These are phyloP conservation scores for Nomada lathburiana DNA, from an alignment of 2,888 invertebrate species.

Conservation along the genomic window DNA sequence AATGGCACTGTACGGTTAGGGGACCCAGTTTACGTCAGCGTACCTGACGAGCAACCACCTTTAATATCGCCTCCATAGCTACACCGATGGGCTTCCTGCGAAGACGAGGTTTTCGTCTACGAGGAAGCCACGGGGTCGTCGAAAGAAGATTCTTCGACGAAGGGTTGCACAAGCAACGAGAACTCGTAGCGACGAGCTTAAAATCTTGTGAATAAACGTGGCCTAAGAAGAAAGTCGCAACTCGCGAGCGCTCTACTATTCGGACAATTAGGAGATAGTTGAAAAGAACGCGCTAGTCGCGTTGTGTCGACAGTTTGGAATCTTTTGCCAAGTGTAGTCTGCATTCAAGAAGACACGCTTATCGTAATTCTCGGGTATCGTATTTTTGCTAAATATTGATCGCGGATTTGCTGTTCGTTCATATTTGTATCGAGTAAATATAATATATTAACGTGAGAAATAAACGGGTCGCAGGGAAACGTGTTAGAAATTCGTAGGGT, in stretches of 20 bases:
- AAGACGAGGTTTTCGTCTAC: constrained; percentile 64
- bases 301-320: background rate
- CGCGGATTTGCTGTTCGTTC: background rate
- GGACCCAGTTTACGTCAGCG: constrained; percentile 85
- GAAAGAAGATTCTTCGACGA: background rate
- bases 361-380: background rate
- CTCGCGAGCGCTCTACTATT: background rate
- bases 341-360: constrained; percentile 4
- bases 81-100: constrained; percentile 81
- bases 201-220: background rate
- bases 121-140: constrained; percentile 2
- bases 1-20: constrained; percentile 84
- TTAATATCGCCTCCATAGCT: constrained; percentile 78
- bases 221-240: background rate
- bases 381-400: constrained; percentile 49
- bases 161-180: background rate
- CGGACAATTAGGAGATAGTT: background rate
- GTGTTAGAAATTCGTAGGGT: background rate
- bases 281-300: background rate
- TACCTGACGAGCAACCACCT: constrained; percentile 71
- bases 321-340: background rate
- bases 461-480: constrained; percentile 10
- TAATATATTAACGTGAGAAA: background rate
- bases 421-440: constrained; percentile 12
- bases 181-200: constrained; percentile 17